Conservation (phyloP, 1,140 invertebrate species). For the Polyergus mexicanus region DNA sequence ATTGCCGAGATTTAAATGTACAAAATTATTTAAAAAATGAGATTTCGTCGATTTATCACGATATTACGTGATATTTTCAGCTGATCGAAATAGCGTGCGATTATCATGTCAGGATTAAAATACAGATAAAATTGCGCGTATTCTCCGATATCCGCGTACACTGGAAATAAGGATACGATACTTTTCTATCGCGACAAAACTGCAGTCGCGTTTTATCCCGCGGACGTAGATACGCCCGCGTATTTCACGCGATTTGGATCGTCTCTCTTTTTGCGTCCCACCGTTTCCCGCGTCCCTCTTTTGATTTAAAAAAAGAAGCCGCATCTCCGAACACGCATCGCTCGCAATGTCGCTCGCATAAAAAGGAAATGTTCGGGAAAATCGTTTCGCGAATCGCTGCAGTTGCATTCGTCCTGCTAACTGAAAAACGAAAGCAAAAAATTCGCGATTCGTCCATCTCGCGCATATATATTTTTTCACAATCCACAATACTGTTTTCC, state of each 20-base stretch:
- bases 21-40: background rate
- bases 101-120: background rate
- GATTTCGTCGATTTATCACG: background rate
- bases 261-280: conserved; percentile 28
- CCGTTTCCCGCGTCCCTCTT: background rate
- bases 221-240: conserved; percentile 46
- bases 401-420: background rate
- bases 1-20: conserved; percentile 14
- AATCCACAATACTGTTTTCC: conserved; percentile 33
- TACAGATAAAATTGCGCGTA: background rate
- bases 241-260: conserved; percentile 52
- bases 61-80: background rate
- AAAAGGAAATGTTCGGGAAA: conserved; percentile 38
- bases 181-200: conserved; percentile 40
- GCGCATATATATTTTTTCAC: conserved; percentile 45
- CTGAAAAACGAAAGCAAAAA: conserved; percentile 27
- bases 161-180: background rate
- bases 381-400: conserved; percentile 36
- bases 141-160: no score
- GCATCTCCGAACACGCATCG: conserved; percentile 41
- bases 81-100: background rate
- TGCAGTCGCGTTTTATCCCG: conserved; percentile 36
- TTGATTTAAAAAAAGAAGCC: conserved; percentile 53
- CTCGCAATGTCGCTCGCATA: conserved; percentile 26
- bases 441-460: conserved; percentile 23